Percentiles rank a stretch among this genome's conserved stretches.
Conservation (phyloP, 2,797 vertebrate species). For the Rhinogobio ventralis region DNA sequence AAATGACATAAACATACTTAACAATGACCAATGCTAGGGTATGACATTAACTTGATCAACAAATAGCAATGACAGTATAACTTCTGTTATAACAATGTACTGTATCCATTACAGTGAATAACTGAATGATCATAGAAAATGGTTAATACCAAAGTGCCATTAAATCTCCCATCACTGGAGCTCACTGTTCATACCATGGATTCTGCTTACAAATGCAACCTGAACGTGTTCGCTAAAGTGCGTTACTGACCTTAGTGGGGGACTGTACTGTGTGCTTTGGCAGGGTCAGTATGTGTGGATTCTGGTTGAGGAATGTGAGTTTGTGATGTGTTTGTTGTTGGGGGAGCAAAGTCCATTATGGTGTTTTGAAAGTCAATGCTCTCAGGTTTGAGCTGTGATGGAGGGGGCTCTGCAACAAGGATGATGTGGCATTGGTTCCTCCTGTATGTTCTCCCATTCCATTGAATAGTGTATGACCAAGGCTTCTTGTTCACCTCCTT, state of each 20-base stretch:
- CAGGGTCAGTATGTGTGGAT: background rate
- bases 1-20: too few species aligned
- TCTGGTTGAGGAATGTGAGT: background rate
- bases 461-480: slow-evolving; percentile 33
- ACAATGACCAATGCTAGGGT: too few species aligned
- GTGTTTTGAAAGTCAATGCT: background rate
- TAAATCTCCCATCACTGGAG: background rate
- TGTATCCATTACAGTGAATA: too few species aligned
- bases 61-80: too few species aligned
- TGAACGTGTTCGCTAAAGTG: slow-evolving; percentile 25
- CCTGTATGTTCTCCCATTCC: slow-evolving; percentile 39
- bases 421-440: slow-evolving; percentile 52
- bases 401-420: slow-evolving; percentile 37
- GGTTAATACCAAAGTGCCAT: background rate
- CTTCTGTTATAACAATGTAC: too few species aligned
- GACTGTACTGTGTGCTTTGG: background rate
- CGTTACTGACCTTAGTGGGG: background rate
- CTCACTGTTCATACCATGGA: slow-evolving; percentile 42
- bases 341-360: background rate
- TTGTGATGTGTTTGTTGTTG: background rate
- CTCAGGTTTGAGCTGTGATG: background rate
- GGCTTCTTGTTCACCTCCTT: slow-evolving; percentile 37
- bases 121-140: too few species aligned
- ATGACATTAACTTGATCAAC: too few species aligned
- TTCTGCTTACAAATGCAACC: slow-evolving; percentile 35